Conservation (phyloP, 2,797 vertebrate genomes). For the Microtus agrestis region DNA sequence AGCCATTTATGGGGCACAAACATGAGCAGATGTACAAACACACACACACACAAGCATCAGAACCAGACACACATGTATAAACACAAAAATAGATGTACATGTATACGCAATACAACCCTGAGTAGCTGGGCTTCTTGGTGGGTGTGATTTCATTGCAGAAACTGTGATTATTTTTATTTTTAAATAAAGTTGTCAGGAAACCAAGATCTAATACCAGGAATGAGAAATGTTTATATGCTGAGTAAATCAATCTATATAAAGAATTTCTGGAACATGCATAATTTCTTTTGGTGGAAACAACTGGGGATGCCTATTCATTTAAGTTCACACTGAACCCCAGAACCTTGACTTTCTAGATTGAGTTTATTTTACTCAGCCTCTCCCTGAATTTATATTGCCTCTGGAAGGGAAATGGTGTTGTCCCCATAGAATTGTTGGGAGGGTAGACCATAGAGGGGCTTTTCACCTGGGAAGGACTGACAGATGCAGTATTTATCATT, state of each 20-base stretch:
- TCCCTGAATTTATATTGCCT: neutral
- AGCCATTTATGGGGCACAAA: neutral
- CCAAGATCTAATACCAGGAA: neutral
- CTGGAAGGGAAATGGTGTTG: neutral
- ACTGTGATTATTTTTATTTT: neutral
- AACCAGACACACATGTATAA: neutral
- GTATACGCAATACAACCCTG: too few species aligned
- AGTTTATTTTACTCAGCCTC: neutral
- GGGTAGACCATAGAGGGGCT: neutral
- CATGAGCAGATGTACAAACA: neutral
- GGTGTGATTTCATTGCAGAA: neutral
- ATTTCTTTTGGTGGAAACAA: neutral
- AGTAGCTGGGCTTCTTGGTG: neutral
- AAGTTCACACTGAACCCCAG: neutral
- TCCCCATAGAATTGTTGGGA: neutral
- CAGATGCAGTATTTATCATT: neutral
- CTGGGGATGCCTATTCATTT: neutral
- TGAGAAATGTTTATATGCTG: constrained; percentile 38
- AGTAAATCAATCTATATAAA: constrained; percentile 26
- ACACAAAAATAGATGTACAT: neutral
- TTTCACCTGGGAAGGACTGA: neutral
- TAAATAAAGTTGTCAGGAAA: neutral
- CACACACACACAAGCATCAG: neutral
- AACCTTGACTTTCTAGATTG: neutral
- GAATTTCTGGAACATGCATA: neutral